Evolutionary conservation across 2,888 invertebrate genomes (phyloP).

Genomic region (Furcula furcula): DNA sequence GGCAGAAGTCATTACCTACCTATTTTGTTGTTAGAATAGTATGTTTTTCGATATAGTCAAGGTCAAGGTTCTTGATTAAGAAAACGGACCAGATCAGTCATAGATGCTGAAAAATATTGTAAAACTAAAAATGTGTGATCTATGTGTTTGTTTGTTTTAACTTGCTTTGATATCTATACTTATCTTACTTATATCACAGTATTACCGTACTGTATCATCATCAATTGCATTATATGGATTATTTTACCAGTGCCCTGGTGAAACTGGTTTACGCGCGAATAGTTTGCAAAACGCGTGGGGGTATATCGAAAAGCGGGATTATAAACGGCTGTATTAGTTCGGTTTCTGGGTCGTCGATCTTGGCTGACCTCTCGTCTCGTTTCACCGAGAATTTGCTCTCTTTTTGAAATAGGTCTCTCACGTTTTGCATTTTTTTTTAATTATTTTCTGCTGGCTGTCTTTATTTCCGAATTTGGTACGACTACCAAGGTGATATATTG

Average conservation of each 20-base stretch:
- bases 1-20: too few species aligned
- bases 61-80: too few species aligned
- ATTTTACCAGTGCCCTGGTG: constrained; percentile 21
- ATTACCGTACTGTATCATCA: constrained; percentile 11
- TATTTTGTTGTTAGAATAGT: too few species aligned
- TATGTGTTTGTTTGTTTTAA: too few species aligned
- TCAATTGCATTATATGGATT: constrained; percentile 24
- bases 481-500: not conserved
- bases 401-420: constrained; percentile 24
- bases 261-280: constrained; percentile 42
- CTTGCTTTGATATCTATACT: not conserved
- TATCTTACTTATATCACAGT: too few species aligned
- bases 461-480: not conserved
- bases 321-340: constrained; percentile 42
- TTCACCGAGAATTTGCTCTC: constrained; percentile 33
- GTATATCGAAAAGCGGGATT: constrained; percentile 49
- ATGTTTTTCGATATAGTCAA: too few species aligned
- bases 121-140: too few species aligned
- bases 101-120: too few species aligned
- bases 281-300: constrained; percentile 42
- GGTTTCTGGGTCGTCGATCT: constrained; percentile 70
- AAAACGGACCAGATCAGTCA: too few species aligned
- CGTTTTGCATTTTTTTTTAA: constrained; percentile 1
- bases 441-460: not conserved
- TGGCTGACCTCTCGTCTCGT: constrained; percentile 58